Base-by-base conservation (phyloP, 2,888 invertebrate genomes). In the Synanthedon formicaeformis region DNA sequence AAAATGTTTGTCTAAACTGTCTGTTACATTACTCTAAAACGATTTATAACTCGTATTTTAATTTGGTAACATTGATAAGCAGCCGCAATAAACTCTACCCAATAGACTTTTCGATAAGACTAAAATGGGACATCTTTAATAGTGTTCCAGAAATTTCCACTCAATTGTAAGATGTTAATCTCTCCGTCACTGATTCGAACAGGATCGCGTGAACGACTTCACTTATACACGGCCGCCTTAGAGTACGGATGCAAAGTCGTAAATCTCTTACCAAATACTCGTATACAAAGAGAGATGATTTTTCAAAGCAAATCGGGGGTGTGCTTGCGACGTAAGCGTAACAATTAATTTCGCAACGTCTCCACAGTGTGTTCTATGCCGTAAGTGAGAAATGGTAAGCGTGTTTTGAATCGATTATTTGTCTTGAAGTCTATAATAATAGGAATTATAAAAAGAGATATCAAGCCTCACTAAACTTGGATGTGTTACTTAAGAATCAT, bases 321-420 rank as follows among this genome's bases (percentile, higher is more conserved):
- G 79, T 78, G 75, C 69, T 62, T 61, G 71, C 70, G 81, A 81
- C 81, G 73, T 78, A 76, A 78, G 75, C 74, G 71, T 69, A 71
- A 78, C 84, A 82, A 86, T 85, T 85, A 85, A 85, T 84, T 79
- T 79, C 63, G 69, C 66, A 73, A 66, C 73, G 70, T 74, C 75
- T 75, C 67, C 60, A 61, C 63, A 64, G 65, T 58, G 54, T 57
- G 61, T 52, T 53, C 55, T 56, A 49, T 57, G 63, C 56, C 55
- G 4, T 53, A 64, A 63, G 61, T 58, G 40, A 55, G 45, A 23
- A 50, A 53, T 34, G 41, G 27, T 4, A 2, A 51, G 58, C 57
- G 57, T 27, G n/a, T 54, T 50, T 52, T 53, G 50, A 53, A 53
- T 53, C 53, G 27, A 53, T 50, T 41, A 34, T 6, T 10, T 10